These are phyloP conservation scores for Chaitophorus viminalis DNA, from an alignment of 2,888 invertebrate genomes.

Conservation along the genomic window DNA sequence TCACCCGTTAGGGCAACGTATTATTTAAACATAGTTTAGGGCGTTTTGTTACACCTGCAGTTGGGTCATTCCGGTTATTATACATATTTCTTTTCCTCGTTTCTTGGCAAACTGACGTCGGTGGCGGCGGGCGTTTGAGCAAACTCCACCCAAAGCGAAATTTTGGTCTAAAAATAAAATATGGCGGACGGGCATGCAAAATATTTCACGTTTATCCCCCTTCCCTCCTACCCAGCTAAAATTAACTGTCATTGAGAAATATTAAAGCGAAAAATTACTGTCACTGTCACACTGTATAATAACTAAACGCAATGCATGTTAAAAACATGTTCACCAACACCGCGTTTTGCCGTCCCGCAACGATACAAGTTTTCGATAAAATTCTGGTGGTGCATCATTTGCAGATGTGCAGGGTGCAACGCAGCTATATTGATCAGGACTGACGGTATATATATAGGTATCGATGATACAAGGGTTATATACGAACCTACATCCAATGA, in stretches of 20 bases:
- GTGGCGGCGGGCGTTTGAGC: background rate
- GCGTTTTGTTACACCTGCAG: constrained; percentile 37
- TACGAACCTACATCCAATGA: no score
- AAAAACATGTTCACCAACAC: background rate
- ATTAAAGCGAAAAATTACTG: constrained; percentile 43
- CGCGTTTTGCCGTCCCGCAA: background rate
- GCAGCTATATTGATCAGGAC: background rate
- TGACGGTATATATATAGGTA: no score
- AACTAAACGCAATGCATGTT: background rate
- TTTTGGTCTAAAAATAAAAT: constrained; percentile 56
- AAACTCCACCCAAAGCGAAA: constrained; percentile 19
- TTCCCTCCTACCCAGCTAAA: constrained; percentile 18
- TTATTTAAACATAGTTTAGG: constrained; percentile 12
- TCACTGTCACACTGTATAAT: background rate
- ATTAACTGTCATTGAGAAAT: constrained; percentile 58
- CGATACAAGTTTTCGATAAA: background rate
- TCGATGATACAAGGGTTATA: no score
- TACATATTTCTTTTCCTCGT: constrained; percentile 1
- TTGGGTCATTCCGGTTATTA: constrained; percentile 2
- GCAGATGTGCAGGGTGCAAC: background rate
- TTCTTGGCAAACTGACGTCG: constrained; percentile 48
- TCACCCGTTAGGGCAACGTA: background rate
- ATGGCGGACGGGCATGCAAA: constrained; percentile 44
- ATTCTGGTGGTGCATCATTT: background rate
- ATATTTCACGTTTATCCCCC: constrained; percentile 22